A percentile compares a stretch with the other conserved stretches of the same genome.
These are phyloP conservation scores for Dolichotis patagonum DNA, from an alignment of 2,113 vertebrate genomes.

Conservation along the genomic window DNA sequence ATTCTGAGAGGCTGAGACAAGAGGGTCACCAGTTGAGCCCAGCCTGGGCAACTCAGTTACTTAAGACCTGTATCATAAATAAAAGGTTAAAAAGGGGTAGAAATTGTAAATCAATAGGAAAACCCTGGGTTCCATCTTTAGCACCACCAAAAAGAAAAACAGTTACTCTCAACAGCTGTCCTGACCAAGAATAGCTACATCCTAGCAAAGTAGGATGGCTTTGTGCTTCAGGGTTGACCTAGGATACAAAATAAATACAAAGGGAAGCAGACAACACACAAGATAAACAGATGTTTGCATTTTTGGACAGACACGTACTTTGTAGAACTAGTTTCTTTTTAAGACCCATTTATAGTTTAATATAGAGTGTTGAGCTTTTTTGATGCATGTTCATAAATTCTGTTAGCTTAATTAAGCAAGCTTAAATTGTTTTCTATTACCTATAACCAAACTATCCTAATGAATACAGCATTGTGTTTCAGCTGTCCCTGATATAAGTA, in stretches of 20 bases:
- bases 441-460: neutral
- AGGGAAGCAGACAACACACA: neutral
- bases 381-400: neutral
- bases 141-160: neutral
- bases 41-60: neutral
- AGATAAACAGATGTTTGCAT: neutral
- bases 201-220: neutral
- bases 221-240: neutral
- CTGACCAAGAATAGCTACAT: neutral
- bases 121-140: neutral
- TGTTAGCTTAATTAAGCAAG: conserved; percentile 29
- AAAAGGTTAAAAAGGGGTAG: neutral
- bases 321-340: neutral
- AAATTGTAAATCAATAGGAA: neutral
- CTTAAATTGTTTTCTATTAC: neutral
- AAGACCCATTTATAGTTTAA: neutral
- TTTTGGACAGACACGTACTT: neutral
- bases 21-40: neutral
- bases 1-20: neutral
- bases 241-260: neutral
- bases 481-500: neutral
- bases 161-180: neutral
- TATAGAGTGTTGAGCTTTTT: neutral
- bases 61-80: neutral
- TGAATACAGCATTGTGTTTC: neutral